Conservation (phyloP, 2,797 vertebrate genomes). For the Spinus olivaceus region DNA sequence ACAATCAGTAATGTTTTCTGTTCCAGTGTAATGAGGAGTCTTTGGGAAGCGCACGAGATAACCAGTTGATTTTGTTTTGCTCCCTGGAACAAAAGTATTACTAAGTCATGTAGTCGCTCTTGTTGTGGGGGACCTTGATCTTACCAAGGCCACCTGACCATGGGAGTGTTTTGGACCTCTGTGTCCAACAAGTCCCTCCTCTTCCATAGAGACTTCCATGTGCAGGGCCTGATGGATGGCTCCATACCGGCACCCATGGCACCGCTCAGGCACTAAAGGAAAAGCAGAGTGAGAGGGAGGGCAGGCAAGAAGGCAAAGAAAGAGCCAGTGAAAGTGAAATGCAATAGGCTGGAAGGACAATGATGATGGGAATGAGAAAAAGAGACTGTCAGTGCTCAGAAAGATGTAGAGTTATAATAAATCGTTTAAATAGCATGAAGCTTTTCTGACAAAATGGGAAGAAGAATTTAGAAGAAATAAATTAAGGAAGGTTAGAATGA, state of each 20-base stretch:
- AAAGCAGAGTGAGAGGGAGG: not conserved
- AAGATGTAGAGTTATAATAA: not conserved
- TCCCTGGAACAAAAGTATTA: not conserved
- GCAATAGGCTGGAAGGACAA: not conserved
- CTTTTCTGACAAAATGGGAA: not conserved
- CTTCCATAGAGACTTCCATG: accelerated
- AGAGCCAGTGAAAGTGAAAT: not conserved
- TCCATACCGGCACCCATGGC: not conserved
- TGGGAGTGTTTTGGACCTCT: not conserved
- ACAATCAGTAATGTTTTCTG: not conserved
- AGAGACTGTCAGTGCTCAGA: not conserved
- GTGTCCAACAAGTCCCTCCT: accelerated
- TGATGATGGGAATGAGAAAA: not conserved
- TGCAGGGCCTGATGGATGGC: not conserved
- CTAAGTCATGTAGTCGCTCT: not conserved
- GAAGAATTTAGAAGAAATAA: not conserved
- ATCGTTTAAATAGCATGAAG: not conserved
- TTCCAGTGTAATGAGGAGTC: not conserved
- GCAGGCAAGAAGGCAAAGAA: not conserved
- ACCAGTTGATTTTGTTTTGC: not conserved
- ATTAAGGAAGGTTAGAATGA: not conserved
- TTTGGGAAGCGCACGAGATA: not conserved
- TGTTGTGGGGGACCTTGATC: not conserved
- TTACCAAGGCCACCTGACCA: not conserved
- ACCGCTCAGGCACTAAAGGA: accelerated